Base-by-base conservation (phyloP, 1,140 invertebrate species). In the Heliconius nattereri region DNA sequence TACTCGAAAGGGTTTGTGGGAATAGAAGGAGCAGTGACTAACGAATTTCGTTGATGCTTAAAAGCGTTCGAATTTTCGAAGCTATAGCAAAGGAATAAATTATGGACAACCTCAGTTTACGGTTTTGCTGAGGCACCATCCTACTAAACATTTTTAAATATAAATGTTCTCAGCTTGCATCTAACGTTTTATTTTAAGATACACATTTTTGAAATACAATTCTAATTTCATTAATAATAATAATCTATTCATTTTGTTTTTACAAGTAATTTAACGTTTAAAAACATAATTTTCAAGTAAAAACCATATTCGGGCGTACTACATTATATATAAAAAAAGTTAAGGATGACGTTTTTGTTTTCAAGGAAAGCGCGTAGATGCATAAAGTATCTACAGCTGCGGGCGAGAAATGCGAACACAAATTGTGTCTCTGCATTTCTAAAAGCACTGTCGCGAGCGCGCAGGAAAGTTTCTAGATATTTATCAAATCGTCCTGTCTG, bases 401-500 rank as follows among this genome's bases (percentile, higher is more conserved):
- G 79, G 86, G 85, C 84, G 83, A 83, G 81, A 82, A 83, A 82
- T 84, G 85, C 83, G 85, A 85, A 81, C 79, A 84, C 81, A 88
- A 90, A 87, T 89, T 88, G 86, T 85, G 80, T 88, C 83, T 74
- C 79, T 85, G 83, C 84, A 84, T 87, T 83, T 87, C 85, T 88
- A 85, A 88, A 86, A 90, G 85, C 85, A 78, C 79, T 83, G 81
- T 81, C 80, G 84, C 75, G 82, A 85, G 85, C 82, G 75, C 81
- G 78, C 82, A 82, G 82, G 85, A 88, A 86, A 85, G 78, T 89
- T 86, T 90, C 80, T 82, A 84, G 86, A 89, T 89, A 89, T 90
- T 90, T 86, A 90, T 90, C 85, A 90, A 87, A 90, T 87, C 84
- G 83, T 83, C 85, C 85, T 85, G 84, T 87, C 81, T 88, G 83